Evolutionary conservation across 2,113 vertebrate genomes (phyloP).

Genomic region (Hepsetus odoe): DNA sequence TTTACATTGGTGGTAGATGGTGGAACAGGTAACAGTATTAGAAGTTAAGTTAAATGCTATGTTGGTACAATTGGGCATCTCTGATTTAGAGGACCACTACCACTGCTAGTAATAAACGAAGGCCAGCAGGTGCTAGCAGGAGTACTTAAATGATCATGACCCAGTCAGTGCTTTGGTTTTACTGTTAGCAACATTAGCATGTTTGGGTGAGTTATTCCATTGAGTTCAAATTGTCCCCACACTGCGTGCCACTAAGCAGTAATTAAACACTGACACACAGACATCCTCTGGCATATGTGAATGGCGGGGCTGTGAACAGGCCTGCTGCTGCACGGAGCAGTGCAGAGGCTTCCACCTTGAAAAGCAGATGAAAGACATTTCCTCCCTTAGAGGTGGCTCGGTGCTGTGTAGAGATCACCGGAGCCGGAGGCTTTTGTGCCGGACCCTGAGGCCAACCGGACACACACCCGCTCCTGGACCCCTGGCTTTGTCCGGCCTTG

Average conservation of each 20-base stretch:
- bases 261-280: slow-evolving; percentile 55
- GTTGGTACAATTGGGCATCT: too few relatives aligned
- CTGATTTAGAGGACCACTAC: too few relatives aligned
- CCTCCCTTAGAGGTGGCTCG: slow-evolving; percentile 66
- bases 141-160: not conserved
- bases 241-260: slow-evolving; percentile 39
- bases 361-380: slow-evolving; percentile 69
- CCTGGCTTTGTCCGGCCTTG: slow-evolving; percentile 71
- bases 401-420: slow-evolving; percentile 46
- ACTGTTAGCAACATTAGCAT: not conserved
- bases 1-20: too few relatives aligned
- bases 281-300: slow-evolving; percentile 45
- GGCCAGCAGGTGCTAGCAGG: too few relatives aligned
- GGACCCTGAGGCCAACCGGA: slow-evolving; percentile 65
- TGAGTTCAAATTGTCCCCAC: slow-evolving; percentile 24
- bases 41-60: too few relatives aligned
- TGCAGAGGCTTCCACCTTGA: slow-evolving; percentile 56
- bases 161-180: not conserved
- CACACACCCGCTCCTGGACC: slow-evolving; percentile 69
- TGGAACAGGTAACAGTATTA: too few relatives aligned
- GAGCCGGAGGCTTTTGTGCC: slow-evolving; percentile 64
- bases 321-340: slow-evolving; percentile 20
- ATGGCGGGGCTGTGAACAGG: slow-evolving; percentile 10
- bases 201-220: not conserved
- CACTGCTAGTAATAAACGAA: too few relatives aligned